A percentile compares a stretch with the other conserved stretches of the same genome.
These are phyloP conservation scores for Xiphorhynchus erythropygius DNA, from an alignment of 2,797 vertebrate species.

Conservation along the genomic window DNA sequence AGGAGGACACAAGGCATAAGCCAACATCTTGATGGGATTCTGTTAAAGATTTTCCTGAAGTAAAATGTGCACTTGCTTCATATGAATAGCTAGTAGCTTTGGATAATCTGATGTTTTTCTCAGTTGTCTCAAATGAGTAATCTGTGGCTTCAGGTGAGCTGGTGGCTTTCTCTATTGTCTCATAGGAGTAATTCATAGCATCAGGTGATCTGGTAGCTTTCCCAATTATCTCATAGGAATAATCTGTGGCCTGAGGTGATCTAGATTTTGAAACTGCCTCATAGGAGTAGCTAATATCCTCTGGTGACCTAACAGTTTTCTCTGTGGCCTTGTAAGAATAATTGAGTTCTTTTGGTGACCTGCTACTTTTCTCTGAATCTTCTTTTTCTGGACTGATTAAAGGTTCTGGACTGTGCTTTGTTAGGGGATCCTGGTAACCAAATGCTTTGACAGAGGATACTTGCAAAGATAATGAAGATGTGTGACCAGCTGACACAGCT, in stretches of 20 bases:
- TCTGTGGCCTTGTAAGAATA: not conserved
- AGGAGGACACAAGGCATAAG: constrained; percentile 88
- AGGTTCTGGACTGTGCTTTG: constrained; percentile 52
- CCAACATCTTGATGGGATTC: constrained; percentile 87
- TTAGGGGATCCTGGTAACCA: constrained; percentile 67
- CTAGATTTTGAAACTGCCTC: not conserved
- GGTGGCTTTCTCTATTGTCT: constrained; percentile 20
- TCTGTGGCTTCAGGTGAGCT: constrained; percentile 43
- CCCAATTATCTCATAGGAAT: not conserved
- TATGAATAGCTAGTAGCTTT: constrained; percentile 56
- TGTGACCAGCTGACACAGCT: not conserved
- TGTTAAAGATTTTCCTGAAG: constrained; percentile 63
- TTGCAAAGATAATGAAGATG: too few relatives aligned
- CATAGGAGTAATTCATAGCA: not conserved
- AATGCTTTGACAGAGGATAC: constrained; percentile 63
- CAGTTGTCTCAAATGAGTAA: constrained; percentile 62
- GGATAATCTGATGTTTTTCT: constrained; percentile 47
- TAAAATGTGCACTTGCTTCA: constrained; percentile 66
- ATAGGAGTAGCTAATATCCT: not conserved
- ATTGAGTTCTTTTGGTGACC: not conserved
- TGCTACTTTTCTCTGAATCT: not conserved
- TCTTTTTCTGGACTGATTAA: not conserved
- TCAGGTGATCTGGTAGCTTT: constrained; percentile 39
- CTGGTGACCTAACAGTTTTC: not conserved
- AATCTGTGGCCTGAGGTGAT: not conserved